Conservation (phyloP, 2,113 vertebrate species). For the Carettochelys insculpta region DNA sequence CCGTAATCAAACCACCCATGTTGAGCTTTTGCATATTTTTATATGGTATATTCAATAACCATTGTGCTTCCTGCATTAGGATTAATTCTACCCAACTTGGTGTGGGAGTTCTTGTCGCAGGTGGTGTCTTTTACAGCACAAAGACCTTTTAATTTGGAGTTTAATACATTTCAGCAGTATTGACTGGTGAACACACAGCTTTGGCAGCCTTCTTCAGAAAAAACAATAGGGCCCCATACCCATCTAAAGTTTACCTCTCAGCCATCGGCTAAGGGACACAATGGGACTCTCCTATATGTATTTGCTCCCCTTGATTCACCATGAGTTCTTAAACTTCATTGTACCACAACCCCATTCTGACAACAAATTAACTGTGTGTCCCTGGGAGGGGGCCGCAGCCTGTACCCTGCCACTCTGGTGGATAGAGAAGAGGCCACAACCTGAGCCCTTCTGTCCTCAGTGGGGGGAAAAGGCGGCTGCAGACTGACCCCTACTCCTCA, state of each 20-base stretch:
- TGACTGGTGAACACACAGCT: fast-evolving
- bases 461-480: too few species aligned
- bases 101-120: not conserved
- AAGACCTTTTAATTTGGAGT: not conserved
- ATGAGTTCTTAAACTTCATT: too few species aligned
- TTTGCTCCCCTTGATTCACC: fast-evolving
- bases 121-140: fast-evolving
- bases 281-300: not conserved
- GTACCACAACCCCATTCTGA: too few species aligned
- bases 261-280: not conserved
- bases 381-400: too few species aligned
- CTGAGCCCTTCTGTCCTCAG: too few species aligned
- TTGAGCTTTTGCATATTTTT: not conserved
- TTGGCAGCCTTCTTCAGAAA: not conserved
- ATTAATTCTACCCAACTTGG: not conserved
- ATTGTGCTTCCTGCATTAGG: not conserved
- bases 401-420: too few species aligned
- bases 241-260: not conserved
- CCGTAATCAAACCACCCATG: constrained; percentile 1
- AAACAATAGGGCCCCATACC: not conserved
- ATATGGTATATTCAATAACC: not conserved
- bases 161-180: fast-evolving
- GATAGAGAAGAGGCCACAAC: too few species aligned
- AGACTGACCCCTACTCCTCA: too few species aligned
- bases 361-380: too few species aligned